Percentiles rank a stretch among this genome's conserved stretches.
These are phyloP conservation scores for Osmerus mordax DNA, from an alignment of 2,113 vertebrate genomes.

Conservation along the genomic window DNA sequence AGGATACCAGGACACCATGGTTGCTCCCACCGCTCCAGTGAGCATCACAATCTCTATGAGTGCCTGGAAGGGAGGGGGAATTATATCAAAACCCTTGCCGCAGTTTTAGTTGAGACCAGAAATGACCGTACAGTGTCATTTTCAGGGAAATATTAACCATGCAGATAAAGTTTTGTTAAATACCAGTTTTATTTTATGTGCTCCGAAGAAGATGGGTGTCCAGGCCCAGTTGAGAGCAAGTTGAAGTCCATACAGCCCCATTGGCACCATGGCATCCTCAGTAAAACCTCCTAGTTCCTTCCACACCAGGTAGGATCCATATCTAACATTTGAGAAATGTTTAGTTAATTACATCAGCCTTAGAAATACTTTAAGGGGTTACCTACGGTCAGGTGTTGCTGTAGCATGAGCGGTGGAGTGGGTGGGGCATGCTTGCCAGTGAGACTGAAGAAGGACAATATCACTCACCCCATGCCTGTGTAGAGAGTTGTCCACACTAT, in stretches of 20 bases:
- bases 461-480: conserved; percentile 83
- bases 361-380: background rate
- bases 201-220: conserved; percentile 81
- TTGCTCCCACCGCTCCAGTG: conserved; percentile 74
- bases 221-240: conserved; percentile 84
- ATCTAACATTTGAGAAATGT: conserved; percentile 61
- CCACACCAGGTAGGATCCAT: conserved; percentile 89
- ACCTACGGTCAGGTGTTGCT: background rate
- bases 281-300: conserved; percentile 82
- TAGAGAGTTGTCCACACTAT: conserved; percentile 82
- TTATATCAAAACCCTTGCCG: background rate
- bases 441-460: no score
- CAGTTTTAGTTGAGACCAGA: background rate
- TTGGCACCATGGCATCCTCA: conserved; percentile 73
- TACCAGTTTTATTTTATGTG: conserved; percentile 79
- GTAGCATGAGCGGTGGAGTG: no score
- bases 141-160: background rate
- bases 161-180: background rate
- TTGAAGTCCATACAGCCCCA: conserved; percentile 85
- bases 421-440: no score
- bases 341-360: background rate
- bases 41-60: conserved; percentile 75
- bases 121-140: background rate
- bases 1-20: conserved; percentile 77
- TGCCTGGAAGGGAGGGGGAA: conserved; percentile 57